Conservation (phyloP, 2,113 vertebrate species). For the Amphiprion percula region DNA sequence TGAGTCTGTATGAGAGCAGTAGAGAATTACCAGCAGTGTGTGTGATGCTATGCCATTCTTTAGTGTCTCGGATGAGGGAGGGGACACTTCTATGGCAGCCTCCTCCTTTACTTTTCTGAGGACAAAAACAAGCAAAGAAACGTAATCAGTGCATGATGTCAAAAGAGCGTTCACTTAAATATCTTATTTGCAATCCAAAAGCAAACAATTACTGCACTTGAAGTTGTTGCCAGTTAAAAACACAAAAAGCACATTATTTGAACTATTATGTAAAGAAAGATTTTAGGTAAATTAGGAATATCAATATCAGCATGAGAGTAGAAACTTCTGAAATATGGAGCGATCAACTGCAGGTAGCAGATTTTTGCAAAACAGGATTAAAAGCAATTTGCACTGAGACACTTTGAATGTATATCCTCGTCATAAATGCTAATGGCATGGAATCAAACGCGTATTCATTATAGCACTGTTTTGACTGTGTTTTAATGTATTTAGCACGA, state of each 20-base stretch:
- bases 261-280: constrained; percentile 29
- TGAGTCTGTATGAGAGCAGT: background rate
- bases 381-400: constrained; percentile 43
- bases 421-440: constrained; percentile 27
- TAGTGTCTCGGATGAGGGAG: constrained; percentile 63
- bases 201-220: background rate
- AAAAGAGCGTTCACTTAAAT: constrained; percentile 13
- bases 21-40: constrained; percentile 75
- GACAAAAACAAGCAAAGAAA: constrained; percentile 45
- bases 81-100: constrained; percentile 69
- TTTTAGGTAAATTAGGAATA: constrained; percentile 29
- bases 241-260: background rate
- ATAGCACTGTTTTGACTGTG: background rate
- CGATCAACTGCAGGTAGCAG: constrained; percentile 46
- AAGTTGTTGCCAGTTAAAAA: background rate
- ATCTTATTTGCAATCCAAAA: constrained; percentile 8
- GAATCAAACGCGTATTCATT: constrained; percentile 29
- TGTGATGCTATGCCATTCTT: constrained; percentile 83
- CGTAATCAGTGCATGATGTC: background rate
- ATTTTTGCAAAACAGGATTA: constrained; percentile 46
- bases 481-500: constrained; percentile 35
- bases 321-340: constrained; percentile 33
- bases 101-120: constrained; percentile 77
- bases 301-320: constrained; percentile 18
- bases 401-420: constrained; percentile 37